Evolutionary conservation across 2,797 vertebrate genomes (phyloP), one percentile per base, ranked within the genome.

Genomic region (Spea hammondii): DNA sequence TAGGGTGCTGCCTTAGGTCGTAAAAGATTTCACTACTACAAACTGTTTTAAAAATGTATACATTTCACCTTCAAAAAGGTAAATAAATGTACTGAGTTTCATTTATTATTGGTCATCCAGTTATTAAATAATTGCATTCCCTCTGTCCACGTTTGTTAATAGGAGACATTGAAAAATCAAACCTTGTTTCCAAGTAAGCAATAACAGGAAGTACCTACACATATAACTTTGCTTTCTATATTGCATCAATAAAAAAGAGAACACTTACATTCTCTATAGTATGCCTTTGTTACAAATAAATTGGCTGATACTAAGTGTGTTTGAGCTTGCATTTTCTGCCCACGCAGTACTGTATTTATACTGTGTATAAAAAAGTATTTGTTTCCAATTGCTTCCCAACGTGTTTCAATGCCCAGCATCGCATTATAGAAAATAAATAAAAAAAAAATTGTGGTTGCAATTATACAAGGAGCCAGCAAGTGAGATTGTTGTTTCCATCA

Each of bases 401-500:
- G 17, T 72, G 17, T 68, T 73, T 68, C 45, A 57, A n/a, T 68
- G 11, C 62, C 57, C 50, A 55, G 74, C 6, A 60, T 81, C 72
- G 49, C 69, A 73, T 68, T 72, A 66, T 64, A 64, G 64, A 54
- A 72, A 82, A 77, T 67, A 81, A 71, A 76, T n/a, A n/a, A 72
- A 76, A 51, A 76, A 70, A 77, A 77, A 48, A 11, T 69, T 72
- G 32, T 32, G 75, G 74, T 64, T 77, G 49, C 74, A 77, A 81
- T 81, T 81, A 81, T 65, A 81, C 8, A 67, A 66, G 11, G 44
- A 78, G 59, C 54, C 45, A 48, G 50, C 17, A 17, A 67, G 60
- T 46, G 49, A 79, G 73, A 75, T 79, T 70, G 77, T 78, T 74
- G 77, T 71, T 74, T 75, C 81, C 53, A 75, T 75, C 54, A 75